Evolutionary conservation across 2,797 vertebrate species (phyloP), one percentile per base, ranked within the genome.

Genomic region (Girardinus metallicus): DNA sequence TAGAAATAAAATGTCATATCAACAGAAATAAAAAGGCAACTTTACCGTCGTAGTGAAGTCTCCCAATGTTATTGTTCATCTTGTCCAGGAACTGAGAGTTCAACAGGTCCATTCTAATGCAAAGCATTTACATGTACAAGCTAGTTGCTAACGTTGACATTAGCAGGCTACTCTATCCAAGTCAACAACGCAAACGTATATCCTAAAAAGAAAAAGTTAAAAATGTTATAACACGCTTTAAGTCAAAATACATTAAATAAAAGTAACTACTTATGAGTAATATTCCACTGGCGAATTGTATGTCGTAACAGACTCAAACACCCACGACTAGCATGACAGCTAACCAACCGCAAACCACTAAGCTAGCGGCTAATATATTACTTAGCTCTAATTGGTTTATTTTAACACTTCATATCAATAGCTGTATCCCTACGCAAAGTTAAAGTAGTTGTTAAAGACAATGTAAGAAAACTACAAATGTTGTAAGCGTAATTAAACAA

Each of bases 21-120:
- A 23, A 53, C 1, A 68, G 39, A 73, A 49, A 80, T 13, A 36
- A 39, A 49, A 13, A 13, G 2, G 11, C 0, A 74, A 74, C 83
- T 73, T 91, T 92, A 98, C 98, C 98, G 95, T 98, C 97, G 21
- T 97, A 98, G 95, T 98, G 97, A 88, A 99, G 97, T 92, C 97
- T 97, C 91, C 97, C 97, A 81, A 99, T 97, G 86, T 98, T 99
- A 95, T 98, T 98, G 97, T 97, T 98, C 98, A 99, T 98, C 95
- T 98, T 98, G 96, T 99, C 98, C 97, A 99, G 93, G 95, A 97
- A 97, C 94, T 97, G 97, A 95, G 97, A 97, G 95, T 98, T 98
- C 97, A 99, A 96, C 96, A 99, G 97, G 96, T 99, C 98, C 98
- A 99, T 99, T 95, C 96, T 98, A 96, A 96, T 95, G 89, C 97